Evolutionary conservation across 1,140 invertebrate genomes (phyloP).

Genomic region (Drosophila leontia): DNA sequence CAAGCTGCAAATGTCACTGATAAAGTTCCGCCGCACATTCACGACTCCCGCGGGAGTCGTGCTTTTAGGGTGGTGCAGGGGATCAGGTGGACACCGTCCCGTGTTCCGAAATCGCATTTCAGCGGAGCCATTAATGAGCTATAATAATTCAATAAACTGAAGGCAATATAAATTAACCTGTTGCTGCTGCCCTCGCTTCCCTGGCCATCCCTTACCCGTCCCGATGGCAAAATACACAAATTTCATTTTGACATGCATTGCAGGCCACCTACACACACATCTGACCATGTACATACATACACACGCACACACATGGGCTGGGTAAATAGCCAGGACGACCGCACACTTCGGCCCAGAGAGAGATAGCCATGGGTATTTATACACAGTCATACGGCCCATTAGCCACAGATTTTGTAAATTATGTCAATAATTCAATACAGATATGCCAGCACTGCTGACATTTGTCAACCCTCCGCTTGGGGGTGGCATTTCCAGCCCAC

Average conservation of each 20-base stretch:
- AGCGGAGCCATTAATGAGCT: conserved; percentile 71
- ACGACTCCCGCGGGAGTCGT: conserved; percentile 20
- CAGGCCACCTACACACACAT: conserved; percentile 37
- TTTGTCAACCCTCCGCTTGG: conserved; percentile 44
- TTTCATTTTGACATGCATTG: conserved; percentile 73
- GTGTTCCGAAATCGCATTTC: conserved; percentile 59
- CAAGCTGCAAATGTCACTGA: conserved; percentile 63
- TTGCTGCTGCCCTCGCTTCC: conserved; percentile 34
- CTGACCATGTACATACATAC: conserved; percentile 1
- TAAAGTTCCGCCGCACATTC: conserved; percentile 17
- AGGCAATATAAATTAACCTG: conserved; percentile 81
- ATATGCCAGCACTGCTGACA: conserved; percentile 75
- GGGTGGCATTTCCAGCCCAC: conserved; percentile 5
- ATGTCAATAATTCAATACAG: conserved; percentile 83
- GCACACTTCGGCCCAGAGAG: conserved; percentile 23
- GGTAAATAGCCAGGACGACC: conserved; percentile 43
- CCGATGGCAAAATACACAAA: conserved; percentile 53
- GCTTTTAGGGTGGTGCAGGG: background rate
- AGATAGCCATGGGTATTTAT: conserved; percentile 61
- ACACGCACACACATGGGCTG: conserved; percentile 16
- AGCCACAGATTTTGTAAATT: conserved; percentile 84
- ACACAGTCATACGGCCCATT: conserved; percentile 76
- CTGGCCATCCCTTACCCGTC: background rate
- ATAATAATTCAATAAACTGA: conserved; percentile 81
- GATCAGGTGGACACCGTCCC: conserved; percentile 16